Evolutionary conservation across 2,113 vertebrate species (phyloP).

Genomic region (Hemicordylus capensis): DNA sequence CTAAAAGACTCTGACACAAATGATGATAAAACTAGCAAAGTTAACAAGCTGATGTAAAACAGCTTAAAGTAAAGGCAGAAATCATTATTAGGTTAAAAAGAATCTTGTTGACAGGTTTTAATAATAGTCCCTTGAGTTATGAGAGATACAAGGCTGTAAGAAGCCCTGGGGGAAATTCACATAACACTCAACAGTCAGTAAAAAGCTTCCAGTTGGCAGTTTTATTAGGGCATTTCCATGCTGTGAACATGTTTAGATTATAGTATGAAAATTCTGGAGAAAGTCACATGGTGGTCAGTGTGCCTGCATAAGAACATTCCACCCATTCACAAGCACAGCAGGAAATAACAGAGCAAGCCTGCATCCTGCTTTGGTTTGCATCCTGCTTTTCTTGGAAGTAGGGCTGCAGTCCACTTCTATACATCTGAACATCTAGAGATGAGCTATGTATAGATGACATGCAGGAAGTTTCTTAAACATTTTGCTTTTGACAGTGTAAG

Average conservation of each 20-base stretch:
- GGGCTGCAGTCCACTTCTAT: no score
- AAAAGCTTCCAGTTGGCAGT: constrained; percentile 54
- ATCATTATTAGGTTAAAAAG: constrained; percentile 53
- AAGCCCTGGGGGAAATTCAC: constrained; percentile 37
- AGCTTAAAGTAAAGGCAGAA: constrained; percentile 55
- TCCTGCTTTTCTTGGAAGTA: no score
- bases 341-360: background rate
- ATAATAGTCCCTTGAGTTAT: constrained; percentile 36
- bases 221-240: constrained; percentile 35
- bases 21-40: constrained; percentile 29
- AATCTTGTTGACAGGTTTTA: constrained; percentile 59
- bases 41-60: constrained; percentile 52
- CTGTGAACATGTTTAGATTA: constrained; percentile 26
- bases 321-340: background rate
- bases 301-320: constrained; percentile 29
- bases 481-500: no score
- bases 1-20: constrained; percentile 32
- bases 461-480: no score
- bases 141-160: constrained; percentile 35
- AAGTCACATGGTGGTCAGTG: constrained; percentile 54
- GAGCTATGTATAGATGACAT: no score
- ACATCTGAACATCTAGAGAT: no score
- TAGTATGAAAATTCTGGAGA: constrained; percentile 52
- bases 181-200: constrained; percentile 43
- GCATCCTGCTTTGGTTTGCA: no score